These are phyloP conservation scores for Gambusia affinis DNA, from an alignment of 2,113 vertebrate genomes.

Conservation along the genomic window DNA sequence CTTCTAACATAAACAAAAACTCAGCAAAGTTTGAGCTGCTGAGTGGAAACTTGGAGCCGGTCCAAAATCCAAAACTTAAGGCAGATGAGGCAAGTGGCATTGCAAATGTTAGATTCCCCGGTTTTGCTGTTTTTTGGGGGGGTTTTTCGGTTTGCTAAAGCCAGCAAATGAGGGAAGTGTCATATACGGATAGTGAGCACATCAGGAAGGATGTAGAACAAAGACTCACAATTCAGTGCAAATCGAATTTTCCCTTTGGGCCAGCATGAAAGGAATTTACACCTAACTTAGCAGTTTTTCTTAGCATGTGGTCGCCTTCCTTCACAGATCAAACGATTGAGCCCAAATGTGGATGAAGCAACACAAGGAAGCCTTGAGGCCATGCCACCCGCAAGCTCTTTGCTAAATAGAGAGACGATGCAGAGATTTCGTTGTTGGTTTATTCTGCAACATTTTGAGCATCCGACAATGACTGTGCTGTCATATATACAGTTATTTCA, in stretches of 20 bases:
- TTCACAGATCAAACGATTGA: constrained; percentile 67
- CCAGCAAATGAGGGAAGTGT: constrained; percentile 45
- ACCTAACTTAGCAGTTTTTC: constrained; percentile 56
- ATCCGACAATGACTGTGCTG: constrained; percentile 47
- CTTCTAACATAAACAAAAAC: constrained; percentile 58
- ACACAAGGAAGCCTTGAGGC: constrained; percentile 63
- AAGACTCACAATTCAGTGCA: constrained; percentile 56
- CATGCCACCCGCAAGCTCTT: constrained; percentile 66
- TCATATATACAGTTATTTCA: constrained; percentile 58
- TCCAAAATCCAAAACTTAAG: constrained; percentile 54
- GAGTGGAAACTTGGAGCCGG: constrained; percentile 43
- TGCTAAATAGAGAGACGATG: constrained; percentile 45
- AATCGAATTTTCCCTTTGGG: constrained; percentile 61
- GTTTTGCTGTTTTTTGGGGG: constrained; percentile 30
- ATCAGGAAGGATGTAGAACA: constrained; percentile 37
- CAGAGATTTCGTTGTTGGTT: constrained; percentile 51
- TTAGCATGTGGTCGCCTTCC: constrained; percentile 60
- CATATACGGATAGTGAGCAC: constrained; percentile 55
- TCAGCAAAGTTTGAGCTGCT: constrained; percentile 51
- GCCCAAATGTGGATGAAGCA: constrained; percentile 56
- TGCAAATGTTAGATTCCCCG: constrained; percentile 39
- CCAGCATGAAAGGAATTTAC: constrained; percentile 51
- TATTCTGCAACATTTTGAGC: constrained; percentile 19
- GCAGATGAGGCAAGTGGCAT: constrained; percentile 35
- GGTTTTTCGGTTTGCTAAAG: constrained; percentile 50